Percentiles rank a stretch among this genome's conserved stretches.
Conservation (phyloP, 1,140 invertebrate genomes). For the Pantala flavescens region DNA sequence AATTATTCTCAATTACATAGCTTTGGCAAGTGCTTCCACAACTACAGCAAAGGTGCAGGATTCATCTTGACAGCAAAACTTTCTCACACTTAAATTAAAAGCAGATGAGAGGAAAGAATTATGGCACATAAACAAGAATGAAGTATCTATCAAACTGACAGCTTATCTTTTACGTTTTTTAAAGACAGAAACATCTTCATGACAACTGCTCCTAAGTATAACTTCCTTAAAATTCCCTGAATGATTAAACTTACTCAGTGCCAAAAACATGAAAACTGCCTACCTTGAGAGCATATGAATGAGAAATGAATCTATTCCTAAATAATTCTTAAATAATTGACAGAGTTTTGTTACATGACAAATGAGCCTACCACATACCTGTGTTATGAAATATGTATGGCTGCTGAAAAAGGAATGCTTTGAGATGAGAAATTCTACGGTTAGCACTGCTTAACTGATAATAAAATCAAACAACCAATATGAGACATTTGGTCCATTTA, state of each 20-base stretch:
- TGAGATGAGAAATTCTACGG: neutral
- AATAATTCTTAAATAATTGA: neutral
- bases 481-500: neutral
- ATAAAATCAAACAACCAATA: neutral
- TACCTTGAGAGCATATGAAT: neutral
- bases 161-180: neutral
- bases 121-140: constrained; percentile 1
- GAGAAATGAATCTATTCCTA: neutral
- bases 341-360: neutral
- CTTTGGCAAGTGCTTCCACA: constrained; percentile 4
- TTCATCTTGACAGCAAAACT: neutral
- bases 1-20: neutral
- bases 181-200: neutral
- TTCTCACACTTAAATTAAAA: neutral
- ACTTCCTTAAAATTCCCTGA: neutral
- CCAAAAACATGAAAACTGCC: neutral
- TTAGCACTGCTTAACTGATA: neutral
- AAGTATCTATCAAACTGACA: neutral
- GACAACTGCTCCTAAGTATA: neutral
- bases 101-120: neutral
- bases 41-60: neutral
- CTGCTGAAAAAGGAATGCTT: constrained; percentile 1
- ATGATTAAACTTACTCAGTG: neutral
- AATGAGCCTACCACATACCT: neutral
- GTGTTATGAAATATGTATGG: neutral